Evolutionary conservation across 2,888 invertebrate species (phyloP), one percentile per base, ranked within the genome.

Genomic region (Lithosia quadra): DNA sequence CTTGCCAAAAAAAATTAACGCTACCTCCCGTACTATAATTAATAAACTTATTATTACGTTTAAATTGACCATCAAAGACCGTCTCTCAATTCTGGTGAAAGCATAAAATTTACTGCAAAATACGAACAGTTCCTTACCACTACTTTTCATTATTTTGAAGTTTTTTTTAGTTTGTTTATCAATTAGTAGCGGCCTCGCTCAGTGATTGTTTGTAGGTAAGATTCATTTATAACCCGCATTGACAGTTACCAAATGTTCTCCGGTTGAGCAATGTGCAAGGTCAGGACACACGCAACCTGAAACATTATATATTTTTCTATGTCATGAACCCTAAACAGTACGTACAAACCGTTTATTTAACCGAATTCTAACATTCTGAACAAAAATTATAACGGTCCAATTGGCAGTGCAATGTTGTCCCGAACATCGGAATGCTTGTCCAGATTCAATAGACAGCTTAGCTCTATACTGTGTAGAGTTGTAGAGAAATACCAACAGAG

Each of bases 211-310:
- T n/a, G n/a, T 22, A 34, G 53, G 63, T 53, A 10, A 28, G 34
- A 18, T 53, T 34, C 15, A 55, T 63, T 55, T 55, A 63, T 36
- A 22, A 33, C 22, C 22, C 9, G 34, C 22, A 55, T 63, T 63
- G 55, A 63, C 55, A 63, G 22, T 63, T 63, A 63, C 21, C 18
- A 63, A 63, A 55, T 22, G 36, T 13, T 34, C n/a, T 58, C n/a
- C 18, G 49, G 49, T n/a, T 49, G 49, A 49, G 49, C n/a, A 34
- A 8, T 63, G 15, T 53, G 22, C 53, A 34, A 63, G 63, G 34
- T 55, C 11, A 18, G 8, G 13, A 55, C 28, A 33, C n/a, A 22
- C 49, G 43, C 34, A 34, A 49, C 5, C 24, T 22, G 24, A 24
- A 11, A 53, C n/a, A 11, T 55, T 21, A 24, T 13, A 13, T 24